Base-by-base conservation (phyloP, 2,888 invertebrate species). In the Lasioglossum pauxillum region DNA sequence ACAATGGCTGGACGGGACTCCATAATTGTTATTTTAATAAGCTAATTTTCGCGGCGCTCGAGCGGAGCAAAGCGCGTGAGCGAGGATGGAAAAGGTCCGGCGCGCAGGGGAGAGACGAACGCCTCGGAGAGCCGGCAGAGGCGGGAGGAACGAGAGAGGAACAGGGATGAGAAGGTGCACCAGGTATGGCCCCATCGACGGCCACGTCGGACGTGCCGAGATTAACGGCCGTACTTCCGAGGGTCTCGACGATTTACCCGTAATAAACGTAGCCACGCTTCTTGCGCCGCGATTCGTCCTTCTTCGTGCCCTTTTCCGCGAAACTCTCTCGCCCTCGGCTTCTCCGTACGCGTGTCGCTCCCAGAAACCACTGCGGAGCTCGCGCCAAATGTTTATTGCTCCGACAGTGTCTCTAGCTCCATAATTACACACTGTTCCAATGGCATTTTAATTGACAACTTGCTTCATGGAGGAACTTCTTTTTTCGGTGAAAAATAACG, bases 1-100 rank as follows among this genome's bases (percentile, higher is more conserved):
- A 94, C 94, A 93, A 94, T 93, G 91, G 90, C 82, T 80, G 90
- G 91, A 87, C 91, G 91, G 90, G 86, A 90, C 93, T 91, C 91
- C 91, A 91, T 93, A 93, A 93, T 94, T 94, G 93, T 94, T 93
- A 93, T 93, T 94, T 93, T 94, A 94, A 94, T 94, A 93, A 94
- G 93, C 93, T 92, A 93, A 93, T 93, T 93, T 93, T 93, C 93
- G 91, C 91, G 85, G 89, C 89, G 87, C 87, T 88, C 88, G 84
- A 90, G 85, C 89, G 89, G 77, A 81, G 84, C 88, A 80, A 87
- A 86, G 85, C 77, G 73, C 79, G 75, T 80, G 80, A 81, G 83
- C 67, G 67, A 35, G 67, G 67, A 49, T 64, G 73, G 84, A 80
- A 79, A 74, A 79, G 71, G 53, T 64, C 53, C 60, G 77, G 38